Percentiles rank a stretch among this genome's conserved stretches.
These are phyloP conservation scores for Albula glossodonta DNA, from an alignment of 2,113 vertebrate genomes.

Conservation along the genomic window DNA sequence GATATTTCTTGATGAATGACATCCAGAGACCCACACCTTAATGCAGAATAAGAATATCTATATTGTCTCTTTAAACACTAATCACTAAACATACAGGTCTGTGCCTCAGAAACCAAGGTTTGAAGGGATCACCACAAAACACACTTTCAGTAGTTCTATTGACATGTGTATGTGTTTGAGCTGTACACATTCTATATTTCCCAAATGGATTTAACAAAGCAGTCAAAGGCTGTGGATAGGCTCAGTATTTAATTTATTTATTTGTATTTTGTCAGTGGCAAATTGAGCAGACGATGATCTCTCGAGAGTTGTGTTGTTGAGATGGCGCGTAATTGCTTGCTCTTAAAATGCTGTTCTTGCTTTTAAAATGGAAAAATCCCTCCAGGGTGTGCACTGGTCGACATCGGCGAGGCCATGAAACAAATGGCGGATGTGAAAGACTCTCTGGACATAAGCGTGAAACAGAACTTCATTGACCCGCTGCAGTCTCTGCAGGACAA, in stretches of 20 bases:
- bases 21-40: too few relatives aligned
- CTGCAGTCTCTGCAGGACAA: constrained; percentile 90
- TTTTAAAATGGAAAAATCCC: background rate
- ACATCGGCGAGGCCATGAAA: constrained; percentile 89
- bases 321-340: background rate
- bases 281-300: background rate
- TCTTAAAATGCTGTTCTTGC: background rate
- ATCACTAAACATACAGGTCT: too few relatives aligned
- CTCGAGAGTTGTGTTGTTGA: background rate
- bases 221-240: background rate
- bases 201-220: background rate
- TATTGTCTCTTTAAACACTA: too few relatives aligned
- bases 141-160: background rate
- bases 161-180: background rate
- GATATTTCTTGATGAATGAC: too few relatives aligned
- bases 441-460: constrained; percentile 88
- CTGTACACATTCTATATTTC: background rate
- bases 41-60: too few relatives aligned
- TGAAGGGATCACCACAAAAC: background rate
- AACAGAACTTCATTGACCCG: constrained; percentile 92
- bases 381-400: constrained; percentile 78
- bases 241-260: background rate
- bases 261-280: background rate
- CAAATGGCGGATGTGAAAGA: constrained; percentile 94
- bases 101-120: background rate